Evolutionary conservation across 2,797 vertebrate genomes (phyloP).

Genomic region (Hyperoplus immaculatus): DNA sequence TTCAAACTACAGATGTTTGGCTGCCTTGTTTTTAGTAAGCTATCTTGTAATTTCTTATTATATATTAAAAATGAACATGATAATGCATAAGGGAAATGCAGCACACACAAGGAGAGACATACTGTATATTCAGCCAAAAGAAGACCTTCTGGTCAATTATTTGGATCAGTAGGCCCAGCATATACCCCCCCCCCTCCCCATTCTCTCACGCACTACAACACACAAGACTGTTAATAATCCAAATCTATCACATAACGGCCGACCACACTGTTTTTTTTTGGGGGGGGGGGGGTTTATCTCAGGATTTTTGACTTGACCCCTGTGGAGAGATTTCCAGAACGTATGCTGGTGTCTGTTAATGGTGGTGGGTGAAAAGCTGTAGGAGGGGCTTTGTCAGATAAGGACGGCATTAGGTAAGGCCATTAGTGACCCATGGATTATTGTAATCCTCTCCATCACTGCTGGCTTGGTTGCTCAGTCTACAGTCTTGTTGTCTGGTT

Average conservation of each 20-base stretch:
- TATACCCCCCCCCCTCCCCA: constrained; percentile 24
- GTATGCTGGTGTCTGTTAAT: constrained; percentile 23
- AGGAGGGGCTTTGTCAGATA: constrained; percentile 81
- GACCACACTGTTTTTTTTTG: not conserved
- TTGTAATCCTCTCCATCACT: constrained; percentile 86
- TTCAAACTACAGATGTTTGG: not conserved
- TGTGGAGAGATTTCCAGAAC: constrained; percentile 34
- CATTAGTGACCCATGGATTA: constrained; percentile 89
- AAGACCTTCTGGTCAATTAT: constrained; percentile 60
- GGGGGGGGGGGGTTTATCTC: not conserved
- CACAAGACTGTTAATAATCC: constrained; percentile 13
- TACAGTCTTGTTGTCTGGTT: constrained; percentile 59
- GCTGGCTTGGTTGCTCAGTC: constrained; percentile 73
- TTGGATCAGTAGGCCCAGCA: constrained; percentile 59
- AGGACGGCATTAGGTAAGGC: constrained; percentile 87
- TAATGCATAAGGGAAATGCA: not conserved
- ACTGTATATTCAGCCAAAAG: constrained; percentile 9
- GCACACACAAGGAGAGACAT: not conserved
- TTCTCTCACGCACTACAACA: constrained; percentile 9
- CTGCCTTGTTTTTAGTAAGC: too few species aligned
- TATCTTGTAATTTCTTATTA: not conserved
- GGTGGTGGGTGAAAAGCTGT: constrained; percentile 63
- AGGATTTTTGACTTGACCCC: constrained; percentile 47
- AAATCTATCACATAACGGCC: constrained; percentile 11
- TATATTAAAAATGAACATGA: not conserved